These are phyloP conservation scores for Chouioia cunea DNA, from an alignment of 2,888 invertebrate species.

Conservation along the genomic window DNA sequence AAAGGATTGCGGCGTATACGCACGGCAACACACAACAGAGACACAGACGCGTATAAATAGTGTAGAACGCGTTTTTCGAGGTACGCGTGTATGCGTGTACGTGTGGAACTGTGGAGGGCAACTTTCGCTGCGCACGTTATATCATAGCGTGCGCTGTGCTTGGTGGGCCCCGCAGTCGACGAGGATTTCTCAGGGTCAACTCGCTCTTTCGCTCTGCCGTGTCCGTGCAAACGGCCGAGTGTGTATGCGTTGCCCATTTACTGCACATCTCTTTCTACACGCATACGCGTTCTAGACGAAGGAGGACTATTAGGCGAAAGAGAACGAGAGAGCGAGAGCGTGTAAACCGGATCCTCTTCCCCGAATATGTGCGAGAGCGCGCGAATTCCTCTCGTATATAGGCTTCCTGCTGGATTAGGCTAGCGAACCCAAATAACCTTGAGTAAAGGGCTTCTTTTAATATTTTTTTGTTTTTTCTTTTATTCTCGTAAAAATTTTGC, in stretches of 20 bases:
- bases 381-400: slow-evolving; percentile 32
- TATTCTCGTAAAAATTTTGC: too few relatives aligned
- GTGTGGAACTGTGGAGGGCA: neutral
- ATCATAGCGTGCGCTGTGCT: slow-evolving; percentile 45
- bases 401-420: slow-evolving; percentile 48
- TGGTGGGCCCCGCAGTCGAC: neutral
- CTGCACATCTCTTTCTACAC: slow-evolving; percentile 26
- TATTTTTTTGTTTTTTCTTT: too few relatives aligned
- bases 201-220: slow-evolving; percentile 46
- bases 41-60: too few relatives aligned
- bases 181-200: slow-evolving; percentile 56
- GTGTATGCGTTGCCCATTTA: slow-evolving; percentile 12
- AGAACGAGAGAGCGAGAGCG: too few relatives aligned
- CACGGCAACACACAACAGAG: too few relatives aligned
- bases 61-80: neutral
- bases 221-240: slow-evolving; percentile 47
- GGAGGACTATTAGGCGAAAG: slow-evolving; percentile 45
- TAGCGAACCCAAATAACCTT: slow-evolving; percentile 30
- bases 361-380: slow-evolving; percentile 42
- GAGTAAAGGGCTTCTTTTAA: too few relatives aligned
- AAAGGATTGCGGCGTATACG: too few relatives aligned
- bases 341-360: slow-evolving; percentile 53
- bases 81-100: neutral
- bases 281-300: slow-evolving; percentile 42
- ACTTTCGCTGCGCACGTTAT: slow-evolving; percentile 50